These are phyloP conservation scores for Holothuria leucospilota DNA, from an alignment of 53 echinoderm and acorn worm species.

Conservation along the genomic window DNA sequence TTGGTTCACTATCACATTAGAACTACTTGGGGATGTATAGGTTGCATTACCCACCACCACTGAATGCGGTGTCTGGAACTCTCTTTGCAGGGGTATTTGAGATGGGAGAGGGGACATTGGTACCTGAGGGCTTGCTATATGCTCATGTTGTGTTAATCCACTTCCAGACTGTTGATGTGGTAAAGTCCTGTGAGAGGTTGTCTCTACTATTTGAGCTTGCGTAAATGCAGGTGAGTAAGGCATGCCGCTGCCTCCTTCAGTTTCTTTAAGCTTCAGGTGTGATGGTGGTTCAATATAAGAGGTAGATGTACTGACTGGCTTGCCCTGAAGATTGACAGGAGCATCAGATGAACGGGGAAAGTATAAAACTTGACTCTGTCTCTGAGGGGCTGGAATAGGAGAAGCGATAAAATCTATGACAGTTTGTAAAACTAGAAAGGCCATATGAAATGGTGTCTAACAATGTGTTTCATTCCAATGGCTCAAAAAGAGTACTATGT, in stretches of 20 bases:
- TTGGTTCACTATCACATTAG: constrained; percentile 4
- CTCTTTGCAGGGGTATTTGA: neutral
- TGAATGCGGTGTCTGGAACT: neutral
- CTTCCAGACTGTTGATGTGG: neutral
- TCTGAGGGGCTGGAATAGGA: neutral
- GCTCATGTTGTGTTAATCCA: neutral
- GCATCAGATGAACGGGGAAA: constrained; percentile 35
- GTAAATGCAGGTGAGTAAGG: constrained; percentile 8
- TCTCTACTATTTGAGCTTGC: neutral
- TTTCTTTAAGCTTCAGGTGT: neutral
- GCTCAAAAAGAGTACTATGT: too few species aligned
- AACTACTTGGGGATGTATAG: neutral
- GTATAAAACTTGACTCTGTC: constrained; percentile 26
- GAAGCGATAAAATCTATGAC: too few species aligned
- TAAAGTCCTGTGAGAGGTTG: neutral
- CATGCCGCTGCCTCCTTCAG: neutral
- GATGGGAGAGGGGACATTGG: neutral
- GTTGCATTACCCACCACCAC: neutral
- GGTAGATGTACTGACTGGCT: constrained; percentile 7
- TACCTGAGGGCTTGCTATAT: neutral
- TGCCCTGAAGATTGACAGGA: constrained; percentile 22
- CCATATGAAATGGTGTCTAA: too few species aligned
- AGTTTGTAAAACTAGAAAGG: too few species aligned
- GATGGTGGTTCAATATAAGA: neutral
- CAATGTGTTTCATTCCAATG: too few species aligned